Percentiles rank a stretch among this genome's conserved stretches.
phyloP scores from a whole-genome alignment of 53 echinoderm and acorn worm species.

The Stichopus horrens region DNA sequence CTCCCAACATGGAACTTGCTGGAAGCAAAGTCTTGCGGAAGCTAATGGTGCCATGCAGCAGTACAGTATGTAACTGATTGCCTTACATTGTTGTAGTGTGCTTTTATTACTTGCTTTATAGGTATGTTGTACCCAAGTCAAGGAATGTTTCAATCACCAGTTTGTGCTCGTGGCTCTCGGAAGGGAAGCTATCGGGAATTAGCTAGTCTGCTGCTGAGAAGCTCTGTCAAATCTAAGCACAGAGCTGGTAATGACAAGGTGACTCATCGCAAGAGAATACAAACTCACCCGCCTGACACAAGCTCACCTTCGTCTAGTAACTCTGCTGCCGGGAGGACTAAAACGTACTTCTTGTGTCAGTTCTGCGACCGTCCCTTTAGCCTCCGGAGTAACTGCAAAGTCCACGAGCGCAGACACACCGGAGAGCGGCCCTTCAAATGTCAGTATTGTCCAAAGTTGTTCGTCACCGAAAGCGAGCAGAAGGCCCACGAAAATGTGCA shows the following conservation, averaged over 20 bases:
- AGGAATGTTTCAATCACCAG: not conserved
- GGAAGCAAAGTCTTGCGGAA: no score
- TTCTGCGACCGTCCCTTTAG: slow-evolving; percentile 51
- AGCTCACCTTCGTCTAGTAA: not conserved
- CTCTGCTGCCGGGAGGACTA: not conserved
- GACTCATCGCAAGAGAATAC: not conserved
- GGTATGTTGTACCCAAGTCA: not conserved
- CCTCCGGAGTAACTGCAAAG: slow-evolving; percentile 46
- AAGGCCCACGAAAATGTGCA: slow-evolving; percentile 44
- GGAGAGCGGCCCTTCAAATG: slow-evolving; percentile 51
- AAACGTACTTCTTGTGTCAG: slow-evolving; percentile 21
- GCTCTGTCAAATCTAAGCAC: not conserved
- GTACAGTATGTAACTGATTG: no score
- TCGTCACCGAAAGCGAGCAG: not conserved
- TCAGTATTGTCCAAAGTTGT: slow-evolving; percentile 35
- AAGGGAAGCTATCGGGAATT: not conserved
- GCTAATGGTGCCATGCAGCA: no score
- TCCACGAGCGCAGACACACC: slow-evolving; percentile 51
- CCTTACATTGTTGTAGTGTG: no score
- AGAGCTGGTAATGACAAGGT: not conserved
- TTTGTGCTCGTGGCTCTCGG: not conserved
- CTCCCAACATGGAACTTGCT: no score
- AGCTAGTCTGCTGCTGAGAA: not conserved
- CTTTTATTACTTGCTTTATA: no score
- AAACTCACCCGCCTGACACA: not conserved